Percentiles rank a stretch among this genome's conserved stretches.
Evolutionary conservation across 2,113 vertebrate species (phyloP).

Genomic region (Panthera leo): DNA sequence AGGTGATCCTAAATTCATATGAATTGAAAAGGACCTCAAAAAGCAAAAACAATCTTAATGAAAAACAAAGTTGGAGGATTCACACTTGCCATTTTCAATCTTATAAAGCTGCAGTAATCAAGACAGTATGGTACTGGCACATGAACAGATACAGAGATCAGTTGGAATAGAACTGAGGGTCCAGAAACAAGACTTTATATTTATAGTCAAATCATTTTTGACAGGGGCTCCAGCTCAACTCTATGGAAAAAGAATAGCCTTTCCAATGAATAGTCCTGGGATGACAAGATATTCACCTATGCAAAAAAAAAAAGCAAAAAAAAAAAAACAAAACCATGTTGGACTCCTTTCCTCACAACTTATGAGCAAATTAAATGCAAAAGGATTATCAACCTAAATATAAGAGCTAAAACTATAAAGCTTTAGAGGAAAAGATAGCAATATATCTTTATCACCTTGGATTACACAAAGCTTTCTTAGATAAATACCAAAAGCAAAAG

Average conservation of each 20-base stretch:
- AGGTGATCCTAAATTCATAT: conserved; percentile 6
- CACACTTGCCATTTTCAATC: not conserved
- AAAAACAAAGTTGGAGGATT: not conserved
- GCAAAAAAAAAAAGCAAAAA: not conserved
- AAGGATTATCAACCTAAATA: not conserved
- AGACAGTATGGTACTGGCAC: not conserved
- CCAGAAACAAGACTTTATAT: not conserved
- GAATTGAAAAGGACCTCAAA: not conserved
- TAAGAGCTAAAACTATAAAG: not conserved
- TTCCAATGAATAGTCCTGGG: not conserved
- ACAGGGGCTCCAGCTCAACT: not conserved
- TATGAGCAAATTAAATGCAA: not conserved
- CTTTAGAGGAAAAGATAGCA: not conserved
- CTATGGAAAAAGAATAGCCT: not conserved
- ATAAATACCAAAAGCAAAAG: not conserved
- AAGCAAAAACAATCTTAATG: not conserved
- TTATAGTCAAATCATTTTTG: not conserved
- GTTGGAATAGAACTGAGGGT: not conserved
- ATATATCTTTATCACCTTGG: not conserved
- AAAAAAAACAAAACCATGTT: not conserved
- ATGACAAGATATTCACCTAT: not conserved
- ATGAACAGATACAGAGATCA: not conserved
- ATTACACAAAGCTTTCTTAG: not conserved
- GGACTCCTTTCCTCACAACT: not conserved
- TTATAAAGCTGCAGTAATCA: not conserved